Conservation (phyloP, 2,888 invertebrate genomes). For the Chloroclysta siterata region DNA sequence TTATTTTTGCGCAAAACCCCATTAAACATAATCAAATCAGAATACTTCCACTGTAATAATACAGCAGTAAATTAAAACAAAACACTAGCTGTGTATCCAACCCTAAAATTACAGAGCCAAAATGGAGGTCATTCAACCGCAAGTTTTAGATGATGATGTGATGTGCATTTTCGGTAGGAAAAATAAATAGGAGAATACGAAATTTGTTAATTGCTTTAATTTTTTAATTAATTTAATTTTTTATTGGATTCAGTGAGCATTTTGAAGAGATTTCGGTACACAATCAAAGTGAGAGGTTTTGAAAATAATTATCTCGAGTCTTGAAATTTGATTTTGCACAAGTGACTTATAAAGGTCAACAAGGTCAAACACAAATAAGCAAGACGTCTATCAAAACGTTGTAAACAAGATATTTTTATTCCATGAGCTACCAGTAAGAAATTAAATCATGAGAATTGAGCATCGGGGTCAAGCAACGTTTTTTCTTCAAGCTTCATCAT, state of each 20-base stretch:
- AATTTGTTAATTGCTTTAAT: too few relatives aligned
- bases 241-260: too few relatives aligned
- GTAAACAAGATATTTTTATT: neutral
- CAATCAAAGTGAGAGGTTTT: too few relatives aligned
- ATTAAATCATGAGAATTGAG: conserved; percentile 73
- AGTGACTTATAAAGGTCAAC: too few relatives aligned
- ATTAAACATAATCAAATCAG: conserved; percentile 31
- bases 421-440: conserved; percentile 43
- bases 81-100: conserved; percentile 40
- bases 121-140: conserved; percentile 42
- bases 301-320: too few relatives aligned
- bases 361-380: too few relatives aligned
- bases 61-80: conserved; percentile 52
- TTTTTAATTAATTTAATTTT: too few relatives aligned
- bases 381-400: neutral
- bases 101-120: conserved; percentile 41
- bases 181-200: too few relatives aligned
- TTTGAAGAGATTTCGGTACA: too few relatives aligned
- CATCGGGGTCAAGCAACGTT: conserved; percentile 69
- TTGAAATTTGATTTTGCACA: too few relatives aligned
- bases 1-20: conserved; percentile 9
- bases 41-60: conserved; percentile 41
- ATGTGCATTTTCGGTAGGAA: too few relatives aligned
- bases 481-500: conserved; percentile 70
- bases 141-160: conserved; percentile 17